phyloP scores from a whole-genome alignment of 2,888 invertebrate species.

The Portevinia maculata region DNA sequence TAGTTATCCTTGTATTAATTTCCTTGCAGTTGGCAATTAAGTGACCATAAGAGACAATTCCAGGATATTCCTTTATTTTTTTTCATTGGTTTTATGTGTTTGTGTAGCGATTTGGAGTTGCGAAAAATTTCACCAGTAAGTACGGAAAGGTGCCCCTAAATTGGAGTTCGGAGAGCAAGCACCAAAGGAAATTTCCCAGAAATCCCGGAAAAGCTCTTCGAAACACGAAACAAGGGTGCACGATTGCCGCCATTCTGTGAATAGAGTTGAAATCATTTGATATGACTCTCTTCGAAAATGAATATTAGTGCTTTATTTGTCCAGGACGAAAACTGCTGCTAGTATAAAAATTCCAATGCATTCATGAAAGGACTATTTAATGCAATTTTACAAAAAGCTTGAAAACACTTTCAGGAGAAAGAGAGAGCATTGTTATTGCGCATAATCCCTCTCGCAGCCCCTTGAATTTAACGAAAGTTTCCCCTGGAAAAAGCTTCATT shows the following conservation, averaged over 20 bases:
- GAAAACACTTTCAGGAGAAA: neutral
- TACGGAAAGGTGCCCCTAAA: slow-evolving; percentile 20
- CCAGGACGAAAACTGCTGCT: slow-evolving; percentile 50
- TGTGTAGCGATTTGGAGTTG: slow-evolving; percentile 25
- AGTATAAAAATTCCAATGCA: slow-evolving; percentile 64
- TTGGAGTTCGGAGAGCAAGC: slow-evolving; percentile 18
- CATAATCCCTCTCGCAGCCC: slow-evolving; percentile 46
- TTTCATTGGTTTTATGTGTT: slow-evolving; percentile 7
- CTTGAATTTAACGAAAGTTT: slow-evolving; percentile 68
- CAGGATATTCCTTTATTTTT: slow-evolving; percentile 21
- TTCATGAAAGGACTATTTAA: slow-evolving; percentile 27
- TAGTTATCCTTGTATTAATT: slow-evolving; percentile 36
- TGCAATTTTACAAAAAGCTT: slow-evolving; percentile 44
- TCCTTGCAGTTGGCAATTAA: slow-evolving; percentile 56
- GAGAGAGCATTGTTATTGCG: slow-evolving; percentile 27
- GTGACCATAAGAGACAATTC: slow-evolving; percentile 34
- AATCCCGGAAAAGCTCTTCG: slow-evolving; percentile 68
- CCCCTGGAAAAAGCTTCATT: slow-evolving; percentile 54
- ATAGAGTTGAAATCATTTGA: slow-evolving; percentile 50
- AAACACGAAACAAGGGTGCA: neutral
- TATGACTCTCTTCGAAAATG: slow-evolving; percentile 67
- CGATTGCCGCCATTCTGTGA: slow-evolving; percentile 6
- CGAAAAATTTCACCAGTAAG: slow-evolving; percentile 7
- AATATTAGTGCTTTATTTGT: slow-evolving; percentile 28
- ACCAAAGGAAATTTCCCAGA: slow-evolving; percentile 60